A percentile compares a stretch with the other conserved stretches of the same genome.
phyloP scores from a whole-genome alignment of 2,888 invertebrate species.

The Amphiduros pacificus region DNA sequence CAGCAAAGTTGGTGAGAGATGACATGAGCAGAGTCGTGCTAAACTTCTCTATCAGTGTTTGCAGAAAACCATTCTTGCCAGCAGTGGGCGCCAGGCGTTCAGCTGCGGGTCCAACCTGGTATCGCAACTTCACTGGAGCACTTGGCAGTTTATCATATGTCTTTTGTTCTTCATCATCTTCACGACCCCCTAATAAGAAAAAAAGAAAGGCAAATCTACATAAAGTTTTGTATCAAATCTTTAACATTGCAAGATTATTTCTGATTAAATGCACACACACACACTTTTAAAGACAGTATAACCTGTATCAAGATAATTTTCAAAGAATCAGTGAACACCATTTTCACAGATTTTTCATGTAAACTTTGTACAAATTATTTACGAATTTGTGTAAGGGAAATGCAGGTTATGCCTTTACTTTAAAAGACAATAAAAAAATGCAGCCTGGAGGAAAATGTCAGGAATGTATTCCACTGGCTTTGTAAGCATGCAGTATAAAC shows the following conservation, averaged over 20 bases:
- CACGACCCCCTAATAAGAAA: neutral
- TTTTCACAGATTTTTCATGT: neutral
- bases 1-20: slow-evolving; percentile 77
- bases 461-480: too few relatives aligned
- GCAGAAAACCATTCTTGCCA: slow-evolving; percentile 35
- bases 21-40: slow-evolving; percentile 62
- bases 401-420: too few relatives aligned
- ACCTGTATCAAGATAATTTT: neutral
- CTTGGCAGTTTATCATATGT: neutral
- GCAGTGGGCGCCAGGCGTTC: slow-evolving; percentile 26
- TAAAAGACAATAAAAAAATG: too few relatives aligned
- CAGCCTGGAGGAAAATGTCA: too few relatives aligned
- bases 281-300: neutral
- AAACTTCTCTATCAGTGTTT: slow-evolving; percentile 25
- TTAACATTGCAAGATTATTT: too few relatives aligned
- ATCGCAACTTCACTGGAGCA: slow-evolving; percentile 23
- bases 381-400: too few relatives aligned
- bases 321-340: neutral
- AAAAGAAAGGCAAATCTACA: neutral
- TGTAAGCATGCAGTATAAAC: too few relatives aligned
- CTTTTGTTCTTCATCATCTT: neutral
- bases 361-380: too few relatives aligned
- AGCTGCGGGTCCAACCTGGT: slow-evolving; percentile 26
- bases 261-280: too few relatives aligned
- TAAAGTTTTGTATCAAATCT: too few relatives aligned